Evolutionary conservation across 2,797 vertebrate species (phyloP).

Genomic region (Balearica regulorum): DNA sequence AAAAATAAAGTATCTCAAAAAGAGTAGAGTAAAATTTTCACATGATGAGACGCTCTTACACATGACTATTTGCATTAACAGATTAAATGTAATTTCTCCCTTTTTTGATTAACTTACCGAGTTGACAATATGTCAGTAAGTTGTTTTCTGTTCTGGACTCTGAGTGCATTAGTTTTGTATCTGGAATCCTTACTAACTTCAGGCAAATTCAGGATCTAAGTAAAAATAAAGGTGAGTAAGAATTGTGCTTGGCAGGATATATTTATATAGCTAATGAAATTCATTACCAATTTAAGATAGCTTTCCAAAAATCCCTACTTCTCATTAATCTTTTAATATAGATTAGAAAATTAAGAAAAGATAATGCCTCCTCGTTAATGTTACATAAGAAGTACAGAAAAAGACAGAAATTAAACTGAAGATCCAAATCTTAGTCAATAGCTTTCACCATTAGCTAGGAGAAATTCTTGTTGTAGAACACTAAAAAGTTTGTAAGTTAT

Average conservation of each 20-base stretch:
- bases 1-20: background rate
- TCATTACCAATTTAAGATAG: background rate
- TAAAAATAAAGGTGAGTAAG: constrained; percentile 25
- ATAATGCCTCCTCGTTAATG: background rate
- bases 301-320: background rate
- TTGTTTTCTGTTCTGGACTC: constrained; percentile 86
- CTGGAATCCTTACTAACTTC: constrained; percentile 77
- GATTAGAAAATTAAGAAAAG: background rate
- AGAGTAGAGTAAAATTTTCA: background rate
- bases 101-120: constrained; percentile 73
- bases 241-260: background rate
- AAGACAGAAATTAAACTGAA: background rate
- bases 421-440: background rate
- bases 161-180: constrained; percentile 86
- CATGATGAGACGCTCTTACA: background rate
- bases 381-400: background rate
- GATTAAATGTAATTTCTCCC: background rate
- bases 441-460: background rate
- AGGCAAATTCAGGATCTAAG: constrained; percentile 83
- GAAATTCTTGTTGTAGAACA: background rate
- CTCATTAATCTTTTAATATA: background rate
- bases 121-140: constrained; percentile 75
- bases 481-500: background rate
- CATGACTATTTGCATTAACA: background rate
- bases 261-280: background rate